Base-by-base conservation (phyloP, 1,140 invertebrate genomes). In the Manduca sexta region DNA sequence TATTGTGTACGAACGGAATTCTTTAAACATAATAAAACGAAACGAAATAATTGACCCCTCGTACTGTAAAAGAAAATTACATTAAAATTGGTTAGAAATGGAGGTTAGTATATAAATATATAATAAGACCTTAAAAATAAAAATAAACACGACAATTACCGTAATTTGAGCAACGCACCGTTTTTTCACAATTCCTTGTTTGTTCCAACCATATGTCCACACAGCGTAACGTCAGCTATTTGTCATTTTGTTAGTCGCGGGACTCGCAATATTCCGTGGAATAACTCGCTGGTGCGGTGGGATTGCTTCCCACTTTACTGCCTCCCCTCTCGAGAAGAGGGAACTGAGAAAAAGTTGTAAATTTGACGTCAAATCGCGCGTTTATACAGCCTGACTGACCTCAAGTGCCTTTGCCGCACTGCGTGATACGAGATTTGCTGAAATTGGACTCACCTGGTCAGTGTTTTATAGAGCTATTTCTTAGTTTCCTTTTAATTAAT, bases 161-260 rank as follows among this genome's bases (percentile, higher is more conserved):
- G 21, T 26, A 26, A 26, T 26, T 4, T 16, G 10, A 40, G 16
- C 38, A 40, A 11, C 16, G 17, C 16, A 10, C n/a, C 17, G 38
- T 40, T 40, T 40, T 40, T 18, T 3, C 17, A 18, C 13, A 16
- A 30, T 43, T 43, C 10, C 21, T 14, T 12, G 41, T 30, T 18
- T 30, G 26, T 29, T 5, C 35, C 34, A 26, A 21, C 21, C 29
- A 37, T 48, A 55, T 59, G 62, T 52, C 52, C 18, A 30, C 48
- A 38, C 47, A 35, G 35, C 35, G 56, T 56, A 64, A 60, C 64
- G 62, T 53, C 64, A 55, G 56, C 73, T 74, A 83, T 80, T 80
- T 80, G 76, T 83, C 79, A 83, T 83, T 83, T 83, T 83, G 80
- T 83, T 83, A 83, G 78, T 74, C 68, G 70, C 73, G 67, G 67